A percentile compares a stretch with the other conserved stretches of the same genome.
phyloP scores from a whole-genome alignment of 1,140 invertebrate genomes.

The Brachionus rubens region DNA sequence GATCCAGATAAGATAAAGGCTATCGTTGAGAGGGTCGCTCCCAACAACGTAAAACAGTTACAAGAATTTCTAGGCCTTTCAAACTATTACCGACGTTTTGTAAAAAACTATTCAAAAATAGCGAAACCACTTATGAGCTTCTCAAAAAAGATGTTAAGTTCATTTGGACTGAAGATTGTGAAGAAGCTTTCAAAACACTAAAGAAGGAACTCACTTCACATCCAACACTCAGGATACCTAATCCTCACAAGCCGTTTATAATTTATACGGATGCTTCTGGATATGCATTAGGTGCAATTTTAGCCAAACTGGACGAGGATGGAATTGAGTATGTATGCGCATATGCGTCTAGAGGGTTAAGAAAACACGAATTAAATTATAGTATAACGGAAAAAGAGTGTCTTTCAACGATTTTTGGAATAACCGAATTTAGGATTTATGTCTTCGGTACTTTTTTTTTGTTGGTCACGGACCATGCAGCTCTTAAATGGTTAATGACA shows the following conservation, averaged over 20 bases:
- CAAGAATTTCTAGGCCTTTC: no score
- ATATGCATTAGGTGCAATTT: background rate
- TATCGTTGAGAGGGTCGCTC: background rate
- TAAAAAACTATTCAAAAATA: no score
- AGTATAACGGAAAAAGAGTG: conserved; percentile 61
- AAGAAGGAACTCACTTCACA: background rate
- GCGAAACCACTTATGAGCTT: no score
- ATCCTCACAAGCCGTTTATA: background rate
- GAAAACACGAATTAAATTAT: conserved; percentile 59
- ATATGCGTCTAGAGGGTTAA: conserved; percentile 50
- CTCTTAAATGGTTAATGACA: conserved; percentile 59
- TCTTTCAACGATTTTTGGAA: conserved; percentile 61
- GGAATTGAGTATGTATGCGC: background rate
- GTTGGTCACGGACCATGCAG: conserved; percentile 62
- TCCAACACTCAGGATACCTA: background rate
- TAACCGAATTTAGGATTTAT: conserved; percentile 61
- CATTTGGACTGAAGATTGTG: no score
- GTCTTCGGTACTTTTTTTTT: conserved; percentile 61
- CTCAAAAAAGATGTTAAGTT: no score
- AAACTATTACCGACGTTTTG: no score
- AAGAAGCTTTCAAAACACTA: background rate
- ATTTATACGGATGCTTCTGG: background rate
- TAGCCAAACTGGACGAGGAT: background rate
- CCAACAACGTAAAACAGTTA: no score
- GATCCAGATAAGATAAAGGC: conserved; percentile 49